phyloP scores from a whole-genome alignment of 2,113 vertebrate genomes.

The Crotalus horridus region DNA sequence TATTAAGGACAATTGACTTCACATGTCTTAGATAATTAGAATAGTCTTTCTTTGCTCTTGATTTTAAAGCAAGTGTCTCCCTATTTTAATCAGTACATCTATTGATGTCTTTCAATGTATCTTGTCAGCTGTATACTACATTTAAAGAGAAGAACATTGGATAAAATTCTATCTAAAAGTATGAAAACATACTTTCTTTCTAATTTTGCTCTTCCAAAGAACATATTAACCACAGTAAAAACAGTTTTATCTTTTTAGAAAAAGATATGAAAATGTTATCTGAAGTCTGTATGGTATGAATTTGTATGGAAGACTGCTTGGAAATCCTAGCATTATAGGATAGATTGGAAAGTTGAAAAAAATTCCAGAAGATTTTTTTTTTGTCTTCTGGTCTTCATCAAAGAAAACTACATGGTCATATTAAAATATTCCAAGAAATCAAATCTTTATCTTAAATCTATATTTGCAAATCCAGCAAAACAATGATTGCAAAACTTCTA shows the following conservation, averaged over 20 bases:
- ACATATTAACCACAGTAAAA: slow-evolving; percentile 54
- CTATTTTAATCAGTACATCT: slow-evolving; percentile 69
- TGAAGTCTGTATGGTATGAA: slow-evolving; percentile 28
- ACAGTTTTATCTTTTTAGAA: slow-evolving; percentile 54
- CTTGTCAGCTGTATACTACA: slow-evolving; percentile 58
- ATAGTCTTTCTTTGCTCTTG: slow-evolving; percentile 74
- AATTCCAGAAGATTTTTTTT: neutral
- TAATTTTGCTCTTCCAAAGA: slow-evolving; percentile 40
- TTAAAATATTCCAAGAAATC: neutral
- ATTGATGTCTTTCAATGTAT: slow-evolving; percentile 71
- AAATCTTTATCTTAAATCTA: neutral
- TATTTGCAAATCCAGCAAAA: neutral
- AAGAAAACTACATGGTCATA: neutral
- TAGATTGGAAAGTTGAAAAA: neutral
- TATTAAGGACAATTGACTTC: slow-evolving; percentile 93
- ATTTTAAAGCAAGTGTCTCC: slow-evolving; percentile 65
- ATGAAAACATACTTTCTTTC: slow-evolving; percentile 38
- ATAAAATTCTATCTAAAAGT: slow-evolving; percentile 43
- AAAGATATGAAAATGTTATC: slow-evolving; percentile 47
- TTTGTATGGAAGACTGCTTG: neutral
- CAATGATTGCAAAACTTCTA: neutral
- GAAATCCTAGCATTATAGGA: neutral
- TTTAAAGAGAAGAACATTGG: slow-evolving; percentile 34
- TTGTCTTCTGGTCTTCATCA: neutral
- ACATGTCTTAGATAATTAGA: slow-evolving; percentile 91